phyloP scores from a whole-genome alignment of 2,888 invertebrate species.

The Crossocerus cetratus region DNA sequence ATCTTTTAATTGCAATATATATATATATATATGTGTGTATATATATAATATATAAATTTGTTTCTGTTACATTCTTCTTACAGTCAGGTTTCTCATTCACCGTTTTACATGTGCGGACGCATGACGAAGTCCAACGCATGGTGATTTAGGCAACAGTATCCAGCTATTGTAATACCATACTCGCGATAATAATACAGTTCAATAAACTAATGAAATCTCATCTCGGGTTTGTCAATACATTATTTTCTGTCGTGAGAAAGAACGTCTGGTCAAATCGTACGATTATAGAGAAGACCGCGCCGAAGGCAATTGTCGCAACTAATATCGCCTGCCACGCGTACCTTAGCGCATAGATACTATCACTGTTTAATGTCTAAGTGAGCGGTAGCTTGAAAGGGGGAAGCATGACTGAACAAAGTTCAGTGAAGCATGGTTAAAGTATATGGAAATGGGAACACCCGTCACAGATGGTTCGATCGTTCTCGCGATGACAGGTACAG shows the following conservation, averaged over 20 bases:
- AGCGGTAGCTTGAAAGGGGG: too few relatives aligned
- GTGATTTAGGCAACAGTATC: neutral
- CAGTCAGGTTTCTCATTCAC: neutral
- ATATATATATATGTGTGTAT: slow-evolving; percentile 13
- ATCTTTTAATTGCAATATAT: slow-evolving; percentile 38
- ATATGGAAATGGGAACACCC: too few relatives aligned
- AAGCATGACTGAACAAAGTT: too few relatives aligned
- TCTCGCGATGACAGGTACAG: too few relatives aligned
- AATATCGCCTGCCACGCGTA: too few relatives aligned
- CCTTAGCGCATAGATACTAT: too few relatives aligned
- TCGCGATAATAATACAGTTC: neutral
- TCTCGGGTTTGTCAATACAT: neutral
- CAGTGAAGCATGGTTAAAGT: too few relatives aligned
- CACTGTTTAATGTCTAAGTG: too few relatives aligned
- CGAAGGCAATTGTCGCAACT: too few relatives aligned
- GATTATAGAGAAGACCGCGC: too few relatives aligned
- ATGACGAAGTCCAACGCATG: neutral
- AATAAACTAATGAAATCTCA: neutral
- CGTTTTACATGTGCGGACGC: neutral
- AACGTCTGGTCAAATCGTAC: too few relatives aligned
- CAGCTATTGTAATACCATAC: neutral
- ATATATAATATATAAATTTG: slow-evolving; percentile 20
- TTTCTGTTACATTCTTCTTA: slow-evolving; percentile 21
- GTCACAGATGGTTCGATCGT: too few relatives aligned
- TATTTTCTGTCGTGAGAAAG: neutral